Conservation (phyloP, 1,140 invertebrate species). For the Drosophila auraria region DNA sequence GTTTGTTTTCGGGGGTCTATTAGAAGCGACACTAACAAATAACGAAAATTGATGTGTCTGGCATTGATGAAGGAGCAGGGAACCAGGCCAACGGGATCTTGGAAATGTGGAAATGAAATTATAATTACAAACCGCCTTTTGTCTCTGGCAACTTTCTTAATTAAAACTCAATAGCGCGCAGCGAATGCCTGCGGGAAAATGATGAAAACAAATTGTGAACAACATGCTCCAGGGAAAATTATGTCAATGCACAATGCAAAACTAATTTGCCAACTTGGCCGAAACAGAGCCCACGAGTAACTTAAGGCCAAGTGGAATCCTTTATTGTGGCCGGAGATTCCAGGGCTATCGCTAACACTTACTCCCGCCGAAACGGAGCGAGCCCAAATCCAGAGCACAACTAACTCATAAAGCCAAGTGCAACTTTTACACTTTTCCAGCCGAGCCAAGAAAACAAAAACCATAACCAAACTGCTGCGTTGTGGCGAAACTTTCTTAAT, state of each 20-base stretch:
- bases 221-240: conserved; percentile 47
- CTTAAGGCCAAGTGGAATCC: conserved; percentile 45
- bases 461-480: conserved; percentile 71
- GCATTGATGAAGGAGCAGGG: conserved; percentile 49
- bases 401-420: conserved; percentile 75
- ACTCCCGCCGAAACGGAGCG: conserved; percentile 24
- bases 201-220: conserved; percentile 58
- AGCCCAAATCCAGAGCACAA: conserved; percentile 30
- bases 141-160: conserved; percentile 71
- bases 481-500: conserved; percentile 83
- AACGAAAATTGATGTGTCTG: conserved; percentile 72
- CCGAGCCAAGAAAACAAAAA: conserved; percentile 60
- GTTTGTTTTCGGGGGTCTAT: conserved; percentile 47
- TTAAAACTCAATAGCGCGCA: conserved; percentile 71
- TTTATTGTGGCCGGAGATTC: conserved; percentile 34
- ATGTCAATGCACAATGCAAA: conserved; percentile 64
- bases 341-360: conserved; percentile 60
- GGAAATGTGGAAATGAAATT: conserved; percentile 60
- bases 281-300: conserved; percentile 8
- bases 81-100: neutral
- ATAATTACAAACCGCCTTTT: conserved; percentile 56
- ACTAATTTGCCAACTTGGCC: conserved; percentile 53
- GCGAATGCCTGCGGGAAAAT: conserved; percentile 55
- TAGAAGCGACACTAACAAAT: conserved; percentile 60
- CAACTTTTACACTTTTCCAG: conserved; percentile 67